Base-by-base conservation (phyloP, 2,113 vertebrate species). In the Peromyscus maniculatus region DNA sequence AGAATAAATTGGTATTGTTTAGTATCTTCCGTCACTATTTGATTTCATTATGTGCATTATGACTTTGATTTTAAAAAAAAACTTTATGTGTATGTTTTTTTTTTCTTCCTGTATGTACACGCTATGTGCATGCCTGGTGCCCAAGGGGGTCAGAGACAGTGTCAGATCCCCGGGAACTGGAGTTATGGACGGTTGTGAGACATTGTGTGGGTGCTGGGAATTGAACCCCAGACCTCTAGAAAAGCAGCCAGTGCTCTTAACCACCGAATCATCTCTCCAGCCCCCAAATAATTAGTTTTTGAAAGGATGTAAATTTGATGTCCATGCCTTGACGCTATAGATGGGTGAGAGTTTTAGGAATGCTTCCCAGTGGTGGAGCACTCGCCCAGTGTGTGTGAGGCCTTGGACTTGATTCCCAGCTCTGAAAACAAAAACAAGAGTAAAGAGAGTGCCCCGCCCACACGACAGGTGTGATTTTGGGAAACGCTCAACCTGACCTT, bases 211-310 rank as follows among this genome's bases (percentile, higher is more conserved):
- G 82, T 64, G 8, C n/a, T 64, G 39, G 7, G n/a, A 64, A 84
- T 43, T 19, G 82, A 66, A 84, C 7, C 59, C 24, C 1, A 1
- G 15, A 31, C n/a, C 52, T 84, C 82, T 64, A 62, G 24, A 64
- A 64, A 84, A 84, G 59, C 24, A 84, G 82, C 13, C 57, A 64
- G 57, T 64, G 80, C 24, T 84, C 80, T 83, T 83, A 83, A 62
- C 80, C 80, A 39, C 6, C 17, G n/a, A 64, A 59, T 16, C 7
- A 31, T 84, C 13, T 43, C 24, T 64, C n/a, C n/a, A 64, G n/a
- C n/a, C 24, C 57, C 13, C 46, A 79, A 93, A 75, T 36, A 83
- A 80, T n/a, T 21, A 8, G 1, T 55, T 94, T 92, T 96, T 96
- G 2, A 78, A 91, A 96, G 59, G 55, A 28, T 62, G 7, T 55